Base-by-base conservation (phyloP, 2,113 vertebrate species). In the Urocolius indicus region DNA sequence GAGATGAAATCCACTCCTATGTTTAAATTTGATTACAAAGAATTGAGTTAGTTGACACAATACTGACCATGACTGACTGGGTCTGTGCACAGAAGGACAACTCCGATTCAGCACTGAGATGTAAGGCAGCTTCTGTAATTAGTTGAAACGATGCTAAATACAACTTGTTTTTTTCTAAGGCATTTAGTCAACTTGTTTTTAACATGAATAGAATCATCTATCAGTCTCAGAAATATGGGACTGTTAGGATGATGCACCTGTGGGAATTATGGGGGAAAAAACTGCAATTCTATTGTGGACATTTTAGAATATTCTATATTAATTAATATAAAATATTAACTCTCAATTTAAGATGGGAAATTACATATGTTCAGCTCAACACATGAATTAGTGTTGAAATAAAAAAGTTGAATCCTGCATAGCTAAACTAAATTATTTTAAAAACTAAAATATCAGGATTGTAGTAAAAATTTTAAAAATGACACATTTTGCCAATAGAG, bases 21-120 rank as follows among this genome's bases (percentile, higher is more conserved):
- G 15, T 79, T 95, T 94, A 93, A 91, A 95, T 94, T 76, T 94
- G 77, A 97, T 95, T 94, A 94, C 78, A 69, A 91, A 84, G 89
- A 97, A 95, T 94, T 95, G 91, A 91, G 90, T 95, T 95, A 94
- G 84, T 81, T 87, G 93, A 82, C 93, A 94, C 51, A 80, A 81
- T 63, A 90, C 46, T 84, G 94, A 92, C 88, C 95, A 95, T 77
- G 94, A 97, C 90, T 94, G 92, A 97, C 90, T 92, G 63, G 79
- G 72, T 94, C 86, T 0, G 4, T 81, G 92, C 86, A 92, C 65
- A 81, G 88, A 86, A 92, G 94, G 88, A 88, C 94, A 90, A 90
- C 51, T 83, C 67, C 55, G 89, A 86, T 92, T 88, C 91, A 61
- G 34, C 24, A 23, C 0, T 32, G 72, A 92, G 75, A 90, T 96